Base-by-base conservation (phyloP, 2,888 invertebrate genomes). In the Campoletis raptor region DNA sequence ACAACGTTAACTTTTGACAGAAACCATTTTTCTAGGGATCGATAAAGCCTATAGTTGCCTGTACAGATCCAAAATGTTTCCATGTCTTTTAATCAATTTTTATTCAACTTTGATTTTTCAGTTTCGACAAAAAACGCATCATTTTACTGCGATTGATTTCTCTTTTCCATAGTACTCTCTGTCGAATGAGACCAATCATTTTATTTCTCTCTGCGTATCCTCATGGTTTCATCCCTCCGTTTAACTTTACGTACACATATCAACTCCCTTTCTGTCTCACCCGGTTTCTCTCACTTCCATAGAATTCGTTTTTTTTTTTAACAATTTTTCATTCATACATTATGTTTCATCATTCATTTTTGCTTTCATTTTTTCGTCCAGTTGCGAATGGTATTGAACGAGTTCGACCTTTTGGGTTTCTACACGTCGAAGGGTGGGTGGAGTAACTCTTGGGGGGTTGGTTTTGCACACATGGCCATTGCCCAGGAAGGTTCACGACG, bases 301-400 rank as follows among this genome's bases (percentile, higher is more conserved):
- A 40, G 42, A 36, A 30, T 52, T 6, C n/a, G 21, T 42, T 69
- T 69, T 83, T 61, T 66, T 81, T 64, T 52, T 12, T 24, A 48
- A 18, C 57, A 24, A 57, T 57, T 85, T 45, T 82, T 61, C 54
- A 42, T 52, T 54, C 67, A 57, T 57, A 72, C 81, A 40, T 78
- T 70, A 61, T 81, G 64, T 80, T 73, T 83, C 48, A 61, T 76
- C 70, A 87, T 79, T 40, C 76, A 81, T 85, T 81, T 85, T 73
- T 77, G 81, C 87, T 85, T 85, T 82, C 52, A 85, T 87, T 85
- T 83, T 85, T 85, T 54, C 61, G 80, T 37, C 74, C 37, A 80
- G 61, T 73, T 61, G 67, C 73, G 73, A 78, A 85, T 82, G 79
- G 76, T 73, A 85, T 87, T 76, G 85, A 79, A 79, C 79, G 36